Evolutionary conservation across 2,888 invertebrate species (phyloP), one percentile per base, ranked within the genome.

Genomic region (Athalia cordata): DNA sequence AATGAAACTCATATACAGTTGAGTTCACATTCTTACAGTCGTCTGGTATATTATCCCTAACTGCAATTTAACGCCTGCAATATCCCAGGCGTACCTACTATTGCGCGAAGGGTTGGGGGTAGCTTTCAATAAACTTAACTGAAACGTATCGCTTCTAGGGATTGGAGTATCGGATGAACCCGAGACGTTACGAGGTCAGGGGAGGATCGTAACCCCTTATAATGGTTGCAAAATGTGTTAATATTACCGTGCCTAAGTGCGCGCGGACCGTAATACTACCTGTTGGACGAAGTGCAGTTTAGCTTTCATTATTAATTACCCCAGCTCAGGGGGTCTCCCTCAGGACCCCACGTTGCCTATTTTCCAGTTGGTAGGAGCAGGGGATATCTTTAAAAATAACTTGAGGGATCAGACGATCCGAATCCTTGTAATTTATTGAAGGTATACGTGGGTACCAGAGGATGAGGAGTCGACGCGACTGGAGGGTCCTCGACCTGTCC

Each of bases 371-470:
- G 29, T 45, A 4, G 4, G 74, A 7, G 11, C 47, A 11, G 29
- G 45, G 45, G 47, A 13, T 74, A 62, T 29, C 29, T 59, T 59
- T 47, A 13, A n/a, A 57, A 5, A 15, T 29, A 47, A 11, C 50
- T 29, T 29, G 29, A 65, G 76, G 52, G 55, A 66, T 77, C 47
- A 4, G 55, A 7, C 5, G 55, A 8, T 29, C 43, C 29, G 72
- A 50, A 75, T 64, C 9, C 50, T 8, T 72, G 29, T 52, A 15
- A 61, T 66, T 66, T 66, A 66, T 59, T 47, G 52, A 43, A 89
- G 89, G 85, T 95, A 95, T 91, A 94, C 94, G 82, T 95, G 95
- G 95, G 93, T 95, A 92, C 94, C 94, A 80, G 94, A 95, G 86
- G 95, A 95, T 91, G 95, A 95, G 89, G 93, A 93, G 81, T 93